Evolutionary conservation across 2,113 vertebrate species (phyloP), one percentile per base, ranked within the genome.

Genomic region (Lagopus muta): DNA sequence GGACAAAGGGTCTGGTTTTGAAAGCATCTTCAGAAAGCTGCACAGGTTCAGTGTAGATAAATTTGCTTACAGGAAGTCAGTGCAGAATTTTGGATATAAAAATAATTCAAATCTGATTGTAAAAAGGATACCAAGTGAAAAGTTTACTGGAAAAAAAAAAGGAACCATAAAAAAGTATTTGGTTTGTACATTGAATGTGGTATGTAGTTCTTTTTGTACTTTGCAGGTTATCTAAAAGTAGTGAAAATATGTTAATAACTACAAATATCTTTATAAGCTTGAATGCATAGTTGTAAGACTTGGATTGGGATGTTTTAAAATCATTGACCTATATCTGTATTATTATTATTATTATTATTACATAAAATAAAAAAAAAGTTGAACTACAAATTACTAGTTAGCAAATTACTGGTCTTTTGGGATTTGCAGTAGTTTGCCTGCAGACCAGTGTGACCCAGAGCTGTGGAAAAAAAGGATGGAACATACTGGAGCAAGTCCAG

Each of bases 131-230:
- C 13, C 9, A 54, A 90, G 71, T 34, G 43, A 72, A 47, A 90
- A 13, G 5, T 30, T 61, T 25, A 25, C 14, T 36, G 6, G 12
- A 43, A 84, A 72, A 84, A 43, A 52, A 20, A 38, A 38, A 38
- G 16, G 1, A 77, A 47, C 17, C 36, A 6, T 14, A 65, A 36
- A 83, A 58, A 80, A 30, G 40, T 0, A 0, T 43, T 78, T 32
- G 25, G 11, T 38, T 38, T 57, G 14, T 34, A 78, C 61, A 40
- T 10, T 64, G 61, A 64, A 40, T 28, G 12, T 38, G 4, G 47
- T 36, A 60, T 5, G 4, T 92, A 36, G 12, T 21, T 72, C 8
- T 45, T 82, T 20, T 36, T 42, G 12, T 62, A 27, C 14, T 62
- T 84, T 71, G 34, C 14, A 38, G 8, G 47, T 82, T 85, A 43